These are phyloP conservation scores for Drosophila dives DNA, from an alignment of 2,888 invertebrate genomes.

Conservation along the genomic window DNA sequence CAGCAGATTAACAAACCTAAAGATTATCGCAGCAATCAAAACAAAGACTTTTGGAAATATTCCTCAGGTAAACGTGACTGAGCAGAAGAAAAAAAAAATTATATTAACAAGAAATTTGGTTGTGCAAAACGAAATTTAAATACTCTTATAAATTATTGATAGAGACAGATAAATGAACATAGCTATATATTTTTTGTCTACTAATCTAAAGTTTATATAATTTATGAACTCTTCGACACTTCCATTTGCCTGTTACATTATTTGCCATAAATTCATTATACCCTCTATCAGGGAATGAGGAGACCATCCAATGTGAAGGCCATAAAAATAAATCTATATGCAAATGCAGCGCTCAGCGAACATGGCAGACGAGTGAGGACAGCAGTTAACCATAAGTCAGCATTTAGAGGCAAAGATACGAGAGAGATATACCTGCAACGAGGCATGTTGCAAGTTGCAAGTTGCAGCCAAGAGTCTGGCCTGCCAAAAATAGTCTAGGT, in stretches of 20 bases:
- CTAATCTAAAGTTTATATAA: not conserved
- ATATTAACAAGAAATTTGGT: not conserved
- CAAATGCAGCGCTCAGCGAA: constrained; percentile 62
- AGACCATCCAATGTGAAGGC: constrained; percentile 44
- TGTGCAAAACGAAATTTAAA: not conserved
- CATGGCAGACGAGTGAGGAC: constrained; percentile 36
- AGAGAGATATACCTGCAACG: constrained; percentile 20
- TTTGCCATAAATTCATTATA: not conserved
- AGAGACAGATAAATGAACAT: not conserved
- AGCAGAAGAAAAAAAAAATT: not conserved
- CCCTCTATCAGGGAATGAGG: not conserved
- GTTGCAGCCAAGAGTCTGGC: constrained; percentile 12
- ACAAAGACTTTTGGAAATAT: not conserved
- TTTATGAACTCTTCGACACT: not conserved
- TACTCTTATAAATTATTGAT: not conserved
- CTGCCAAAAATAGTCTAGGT: constrained; percentile 65
- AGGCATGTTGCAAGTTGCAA: constrained; percentile 8
- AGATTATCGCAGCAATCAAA: not conserved
- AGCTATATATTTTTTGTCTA: not conserved
- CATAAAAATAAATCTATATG: constrained; percentile 80
- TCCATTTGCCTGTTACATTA: not conserved
- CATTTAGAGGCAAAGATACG: constrained; percentile 30
- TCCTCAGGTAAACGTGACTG: constrained; percentile 5
- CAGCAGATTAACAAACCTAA: constrained; percentile 5
- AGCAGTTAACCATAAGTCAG: constrained; percentile 39